Percentiles rank a stretch among this genome's conserved stretches.
Evolutionary conservation across 2,888 invertebrate genomes (phyloP).

Genomic region (Peribatodes rhomboidaria): DNA sequence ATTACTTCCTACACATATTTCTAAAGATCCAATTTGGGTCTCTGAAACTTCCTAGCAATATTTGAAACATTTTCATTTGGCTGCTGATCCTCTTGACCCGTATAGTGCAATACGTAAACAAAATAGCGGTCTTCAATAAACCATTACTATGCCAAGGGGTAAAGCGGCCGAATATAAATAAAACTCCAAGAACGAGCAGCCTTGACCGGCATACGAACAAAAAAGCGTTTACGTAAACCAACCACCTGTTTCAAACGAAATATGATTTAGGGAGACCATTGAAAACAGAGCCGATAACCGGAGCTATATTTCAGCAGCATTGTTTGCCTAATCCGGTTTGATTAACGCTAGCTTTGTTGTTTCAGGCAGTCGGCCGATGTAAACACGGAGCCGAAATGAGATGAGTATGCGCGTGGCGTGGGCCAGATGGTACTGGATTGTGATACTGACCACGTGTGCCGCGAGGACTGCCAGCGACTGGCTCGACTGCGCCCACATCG

Average conservation of each 20-base stretch:
- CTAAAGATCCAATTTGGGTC: constrained; percentile 1
- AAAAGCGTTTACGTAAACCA: constrained; percentile 56
- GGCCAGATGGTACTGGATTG: constrained; percentile 85
- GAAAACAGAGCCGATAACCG: constrained; percentile 49
- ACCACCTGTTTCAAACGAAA: constrained; percentile 61
- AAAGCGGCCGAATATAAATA: constrained; percentile 32
- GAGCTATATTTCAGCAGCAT: constrained; percentile 53
- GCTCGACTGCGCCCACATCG: constrained; percentile 94
- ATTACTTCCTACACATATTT: constrained; percentile 18
- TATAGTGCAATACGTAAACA: constrained; percentile 26
- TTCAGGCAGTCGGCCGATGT: constrained; percentile 83
- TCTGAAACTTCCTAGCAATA: constrained; percentile 5
- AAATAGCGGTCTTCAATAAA: constrained; percentile 17
- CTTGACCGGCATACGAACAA: constrained; percentile 59
- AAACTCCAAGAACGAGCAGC: constrained; percentile 54
- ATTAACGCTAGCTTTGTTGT: constrained; percentile 72
- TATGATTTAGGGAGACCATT: constrained; percentile 58
- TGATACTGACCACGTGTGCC: constrained; percentile 82
- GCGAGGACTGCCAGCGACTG: constrained; percentile 89
- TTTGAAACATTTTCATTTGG: constrained; percentile 4
- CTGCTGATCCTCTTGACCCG: constrained; percentile 6
- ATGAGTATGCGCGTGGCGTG: constrained; percentile 86
- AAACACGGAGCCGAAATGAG: constrained; percentile 83
- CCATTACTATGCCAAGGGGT: constrained; percentile 30
- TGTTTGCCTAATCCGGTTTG: constrained; percentile 67